Conservation (phyloP, 2,797 vertebrate species). For the Pterois miles region DNA sequence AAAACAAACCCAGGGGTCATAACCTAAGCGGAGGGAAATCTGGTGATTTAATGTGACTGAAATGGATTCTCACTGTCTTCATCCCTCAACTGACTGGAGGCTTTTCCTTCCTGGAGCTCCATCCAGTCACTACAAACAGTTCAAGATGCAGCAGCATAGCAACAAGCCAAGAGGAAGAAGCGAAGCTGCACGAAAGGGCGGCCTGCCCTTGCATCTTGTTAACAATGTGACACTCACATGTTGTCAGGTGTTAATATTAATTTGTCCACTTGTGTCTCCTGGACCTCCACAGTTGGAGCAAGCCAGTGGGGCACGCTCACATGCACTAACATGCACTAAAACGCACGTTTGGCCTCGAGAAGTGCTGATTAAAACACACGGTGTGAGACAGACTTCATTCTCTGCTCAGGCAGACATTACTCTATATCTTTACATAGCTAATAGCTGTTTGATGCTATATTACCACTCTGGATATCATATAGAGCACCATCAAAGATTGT, state of each 20-base stretch:
- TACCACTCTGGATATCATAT: too few relatives aligned
- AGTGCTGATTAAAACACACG: too few relatives aligned
- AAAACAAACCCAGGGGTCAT: neutral
- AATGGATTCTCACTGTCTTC: slow-evolving; percentile 3
- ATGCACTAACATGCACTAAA: too few relatives aligned
- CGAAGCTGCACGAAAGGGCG: neutral
- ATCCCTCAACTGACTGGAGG: neutral
- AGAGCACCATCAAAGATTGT: too few relatives aligned
- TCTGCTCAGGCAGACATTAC: too few relatives aligned
- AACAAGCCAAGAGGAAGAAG: neutral
- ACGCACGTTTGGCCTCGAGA: too few relatives aligned
- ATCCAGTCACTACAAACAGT: slow-evolving; percentile 6
- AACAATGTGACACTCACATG: neutral
- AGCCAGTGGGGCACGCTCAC: too few relatives aligned
- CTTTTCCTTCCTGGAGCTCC: slow-evolving; percentile 1
- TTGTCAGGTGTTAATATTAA: neutral
- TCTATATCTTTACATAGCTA: too few relatives aligned
- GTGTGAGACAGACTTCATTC: too few relatives aligned
- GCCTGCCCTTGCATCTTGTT: neutral
- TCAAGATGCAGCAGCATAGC: slow-evolving; percentile 1
- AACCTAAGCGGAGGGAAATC: neutral
- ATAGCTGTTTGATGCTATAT: too few relatives aligned
- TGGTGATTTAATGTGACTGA: slow-evolving; percentile 1
- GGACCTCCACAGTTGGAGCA: too few relatives aligned
- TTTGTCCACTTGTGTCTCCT: neutral